Conservation (phyloP, 2,888 invertebrate species). For the Anthrax anthrax region DNA sequence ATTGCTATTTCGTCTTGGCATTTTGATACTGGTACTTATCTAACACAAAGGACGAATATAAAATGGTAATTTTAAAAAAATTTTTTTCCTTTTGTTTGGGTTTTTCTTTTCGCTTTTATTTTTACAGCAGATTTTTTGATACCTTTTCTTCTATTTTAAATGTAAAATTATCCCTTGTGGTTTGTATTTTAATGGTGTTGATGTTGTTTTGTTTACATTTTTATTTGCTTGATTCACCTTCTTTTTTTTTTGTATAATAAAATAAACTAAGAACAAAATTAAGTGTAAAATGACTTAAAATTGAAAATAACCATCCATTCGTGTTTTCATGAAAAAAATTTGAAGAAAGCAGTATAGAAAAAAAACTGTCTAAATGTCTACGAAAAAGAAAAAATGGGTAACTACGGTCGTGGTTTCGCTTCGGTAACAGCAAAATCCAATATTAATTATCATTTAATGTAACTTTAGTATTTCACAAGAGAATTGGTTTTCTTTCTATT, state of each 20-base stretch:
- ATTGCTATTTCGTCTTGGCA: background rate
- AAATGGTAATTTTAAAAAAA: conserved; percentile 6
- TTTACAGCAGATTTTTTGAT: background rate
- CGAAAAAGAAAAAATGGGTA: background rate
- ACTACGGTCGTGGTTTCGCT: background rate
- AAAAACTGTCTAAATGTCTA: no score
- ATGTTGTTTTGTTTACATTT: no score
- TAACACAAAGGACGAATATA: conserved; percentile 8
- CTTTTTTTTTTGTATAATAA: no score
- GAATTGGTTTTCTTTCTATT: no score
- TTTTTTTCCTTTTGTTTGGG: background rate
- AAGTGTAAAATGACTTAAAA: no score
- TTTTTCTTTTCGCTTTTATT: background rate
- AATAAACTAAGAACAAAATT: no score
- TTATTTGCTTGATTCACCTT: background rate
- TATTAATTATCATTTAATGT: conserved; percentile 9
- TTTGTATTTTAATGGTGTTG: background rate
- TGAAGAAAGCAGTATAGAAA: no score
- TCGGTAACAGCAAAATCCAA: background rate
- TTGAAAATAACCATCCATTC: no score
- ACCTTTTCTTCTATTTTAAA: no score
- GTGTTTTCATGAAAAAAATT: no score
- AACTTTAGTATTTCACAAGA: no score
- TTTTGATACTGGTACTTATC: background rate
- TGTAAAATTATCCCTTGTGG: background rate